Conservation (phyloP, 2,888 invertebrate species). For the Koerneria pararmatus region DNA sequence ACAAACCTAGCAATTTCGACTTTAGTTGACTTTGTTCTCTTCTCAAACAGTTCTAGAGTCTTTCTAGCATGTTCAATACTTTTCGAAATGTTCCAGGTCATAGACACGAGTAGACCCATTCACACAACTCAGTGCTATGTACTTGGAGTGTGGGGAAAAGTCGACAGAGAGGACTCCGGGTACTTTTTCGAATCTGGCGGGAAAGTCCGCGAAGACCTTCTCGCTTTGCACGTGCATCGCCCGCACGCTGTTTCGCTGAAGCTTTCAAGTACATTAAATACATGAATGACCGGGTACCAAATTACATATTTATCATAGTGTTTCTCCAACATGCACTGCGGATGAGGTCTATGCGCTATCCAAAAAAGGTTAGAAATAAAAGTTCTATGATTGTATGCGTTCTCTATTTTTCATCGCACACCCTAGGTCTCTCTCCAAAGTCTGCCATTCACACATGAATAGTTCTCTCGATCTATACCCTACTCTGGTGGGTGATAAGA, state of each 20-base stretch:
- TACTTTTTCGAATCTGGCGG: slow-evolving; percentile 20
- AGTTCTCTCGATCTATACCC: too few relatives aligned
- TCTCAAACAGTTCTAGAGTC: neutral
- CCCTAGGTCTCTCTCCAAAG: too few relatives aligned
- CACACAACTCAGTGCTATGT: slow-evolving; percentile 5
- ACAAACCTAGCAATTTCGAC: neutral
- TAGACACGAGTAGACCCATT: slow-evolving; percentile 19
- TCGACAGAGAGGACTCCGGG: slow-evolving; percentile 20
- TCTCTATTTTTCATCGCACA: too few relatives aligned
- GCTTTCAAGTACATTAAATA: too few relatives aligned
- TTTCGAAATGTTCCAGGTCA: slow-evolving; percentile 17
- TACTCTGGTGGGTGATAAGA: too few relatives aligned
- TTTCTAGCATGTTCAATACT: slow-evolving; percentile 11
- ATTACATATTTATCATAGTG: too few relatives aligned
- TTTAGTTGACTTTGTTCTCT: slow-evolving; percentile 4
- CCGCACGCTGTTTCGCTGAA: slow-evolving; percentile 12
- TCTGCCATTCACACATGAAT: too few relatives aligned
- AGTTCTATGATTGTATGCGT: too few relatives aligned
- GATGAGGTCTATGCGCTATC: too few relatives aligned
- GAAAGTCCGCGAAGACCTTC: slow-evolving; percentile 19
- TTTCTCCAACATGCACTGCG: too few relatives aligned
- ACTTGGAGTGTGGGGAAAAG: slow-evolving; percentile 21
- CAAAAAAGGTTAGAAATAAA: too few relatives aligned
- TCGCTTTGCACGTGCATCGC: slow-evolving; percentile 24
- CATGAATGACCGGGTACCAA: too few relatives aligned